Evolutionary conservation across 2,113 vertebrate species (phyloP).

Genomic region (Poeciliopsis prolifica): DNA sequence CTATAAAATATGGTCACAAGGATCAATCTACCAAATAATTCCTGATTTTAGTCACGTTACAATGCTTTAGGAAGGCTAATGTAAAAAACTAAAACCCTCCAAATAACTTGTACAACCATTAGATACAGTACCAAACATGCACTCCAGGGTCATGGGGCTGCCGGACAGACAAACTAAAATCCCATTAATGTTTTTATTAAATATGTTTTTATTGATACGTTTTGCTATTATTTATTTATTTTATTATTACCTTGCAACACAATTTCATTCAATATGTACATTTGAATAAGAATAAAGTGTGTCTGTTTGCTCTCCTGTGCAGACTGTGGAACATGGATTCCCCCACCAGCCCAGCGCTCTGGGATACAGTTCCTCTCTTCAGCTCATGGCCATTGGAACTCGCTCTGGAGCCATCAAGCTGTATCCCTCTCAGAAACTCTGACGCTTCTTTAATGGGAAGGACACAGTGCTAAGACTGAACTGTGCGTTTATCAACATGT

Average conservation of each 20-base stretch:
- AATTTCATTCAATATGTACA: too few relatives aligned
- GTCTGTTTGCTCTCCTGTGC: conserved; percentile 36
- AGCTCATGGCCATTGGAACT: conserved; percentile 93
- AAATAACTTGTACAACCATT: background rate
- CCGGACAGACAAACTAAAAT: too few relatives aligned
- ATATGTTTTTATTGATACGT: too few relatives aligned
- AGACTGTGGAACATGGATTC: conserved; percentile 99
- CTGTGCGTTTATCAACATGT: background rate
- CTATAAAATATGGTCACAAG: background rate
- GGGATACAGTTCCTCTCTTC: conserved; percentile 88
- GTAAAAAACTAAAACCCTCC: background rate
- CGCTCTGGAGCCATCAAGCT: conserved; percentile 95
- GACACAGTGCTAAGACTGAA: conserved; percentile 17
- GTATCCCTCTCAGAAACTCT: conserved; percentile 85
- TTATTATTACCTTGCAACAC: too few relatives aligned
- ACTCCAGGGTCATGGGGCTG: too few relatives aligned
- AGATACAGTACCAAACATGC: too few relatives aligned
- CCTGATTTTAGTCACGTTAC: background rate
- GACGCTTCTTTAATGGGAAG: conserved; percentile 35
- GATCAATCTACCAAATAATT: background rate
- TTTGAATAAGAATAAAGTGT: too few relatives aligned
- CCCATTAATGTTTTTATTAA: too few relatives aligned
- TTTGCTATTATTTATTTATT: too few relatives aligned
- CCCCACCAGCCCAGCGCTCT: conserved; percentile 98
- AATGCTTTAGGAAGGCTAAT: background rate